Base-by-base conservation (phyloP, 2,113 vertebrate species). In the Eclectus roratus region DNA sequence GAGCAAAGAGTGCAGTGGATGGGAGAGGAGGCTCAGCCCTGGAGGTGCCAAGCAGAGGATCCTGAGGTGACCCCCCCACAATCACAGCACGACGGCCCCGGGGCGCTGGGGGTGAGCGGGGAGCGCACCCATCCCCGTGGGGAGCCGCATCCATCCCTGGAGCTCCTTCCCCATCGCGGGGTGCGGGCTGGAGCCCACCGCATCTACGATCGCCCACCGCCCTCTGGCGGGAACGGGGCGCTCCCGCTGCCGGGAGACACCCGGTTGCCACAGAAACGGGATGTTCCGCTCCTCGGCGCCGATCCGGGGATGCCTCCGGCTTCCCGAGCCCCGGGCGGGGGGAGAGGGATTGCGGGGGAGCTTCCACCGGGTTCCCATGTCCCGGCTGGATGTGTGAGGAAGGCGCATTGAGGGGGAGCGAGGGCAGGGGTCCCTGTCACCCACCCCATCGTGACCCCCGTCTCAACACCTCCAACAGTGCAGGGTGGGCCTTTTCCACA, bases 261-360 rank as follows among this genome's bases (percentile, higher is more conserved):
- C 35, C 90, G 50, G 97, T 97, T 97, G 95, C 97, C 96, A 92
- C 16, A 95, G 97, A 39, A 95, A 96, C 97, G 65, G 71, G 91
- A 78, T 9, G 10, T 56, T 64, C n/a, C 61, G 53, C 85, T 82
- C 44, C 93, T 14, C 66, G 39, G 91, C 17, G 35, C 44, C 4
- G 52, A 3, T 5, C 69, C 47, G 10, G 61, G 29, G 10, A 23
- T 14, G 69, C 77, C 31, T 13, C 2, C 53, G 41, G 82, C 76
- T 47, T n/a, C 18, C 15, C 17, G 18, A 9, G 87, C 44, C 63
- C 39, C 28, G 23, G 44, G 53, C 14, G 44, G 66, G 11, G 53
- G 63, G 37, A 14, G 46, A 11, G 83, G 10, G 44, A 25, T 37
- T 10, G 2, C 3, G 82, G 72, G 35, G 35, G n/a, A 21, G 28